These are phyloP conservation scores for Sebastiscus tertius DNA, from an alignment of 2,797 vertebrate genomes.

Conservation along the genomic window DNA sequence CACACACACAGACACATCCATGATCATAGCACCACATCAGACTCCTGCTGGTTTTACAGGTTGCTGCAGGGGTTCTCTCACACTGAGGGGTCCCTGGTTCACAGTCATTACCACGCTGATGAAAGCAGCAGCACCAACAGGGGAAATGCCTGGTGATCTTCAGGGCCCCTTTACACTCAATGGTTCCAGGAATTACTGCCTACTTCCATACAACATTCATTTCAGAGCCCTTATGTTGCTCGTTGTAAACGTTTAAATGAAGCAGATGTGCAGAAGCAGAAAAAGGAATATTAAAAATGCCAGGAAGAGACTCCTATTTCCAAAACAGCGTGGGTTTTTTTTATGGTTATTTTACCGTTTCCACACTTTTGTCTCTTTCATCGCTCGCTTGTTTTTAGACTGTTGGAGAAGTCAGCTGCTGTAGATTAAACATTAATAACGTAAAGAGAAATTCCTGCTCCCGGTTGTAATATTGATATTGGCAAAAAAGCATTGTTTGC, in stretches of 20 bases:
- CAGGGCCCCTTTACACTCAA: background rate
- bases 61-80: constrained; percentile 40
- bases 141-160: constrained; percentile 28
- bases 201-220: background rate
- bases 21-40: constrained; percentile 43
- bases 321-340: background rate
- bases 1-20: background rate
- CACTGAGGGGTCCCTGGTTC: constrained; percentile 15
- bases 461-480: constrained; percentile 3
- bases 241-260: background rate
- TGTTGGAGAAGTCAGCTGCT: background rate
- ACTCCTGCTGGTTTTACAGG: constrained; percentile 54
- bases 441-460: background rate
- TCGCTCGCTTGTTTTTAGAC: background rate
- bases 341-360: background rate
- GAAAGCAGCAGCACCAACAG: constrained; percentile 37
- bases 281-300: background rate
- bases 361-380: background rate
- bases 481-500: background rate
- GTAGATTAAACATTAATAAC: background rate
- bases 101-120: constrained; percentile 47
- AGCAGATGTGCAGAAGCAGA: background rate
- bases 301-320: background rate
- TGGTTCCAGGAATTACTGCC: constrained; percentile 17
- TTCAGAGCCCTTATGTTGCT: background rate